Percentiles rank a stretch among this genome's conserved stretches.
Conservation (phyloP, 2,888 invertebrate species). For the Schizaphis graminum region DNA sequence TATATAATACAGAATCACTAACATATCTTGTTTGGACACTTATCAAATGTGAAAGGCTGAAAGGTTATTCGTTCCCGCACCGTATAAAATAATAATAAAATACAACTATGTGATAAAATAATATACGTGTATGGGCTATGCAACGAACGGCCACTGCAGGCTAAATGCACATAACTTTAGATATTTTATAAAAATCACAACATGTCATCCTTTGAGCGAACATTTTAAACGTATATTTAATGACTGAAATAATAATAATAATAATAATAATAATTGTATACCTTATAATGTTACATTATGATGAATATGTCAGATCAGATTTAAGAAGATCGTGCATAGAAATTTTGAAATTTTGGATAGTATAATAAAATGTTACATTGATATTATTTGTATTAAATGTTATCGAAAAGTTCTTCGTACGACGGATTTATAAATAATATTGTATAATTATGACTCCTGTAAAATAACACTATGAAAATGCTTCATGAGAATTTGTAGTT, state of each 20-base stretch:
- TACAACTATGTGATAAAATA: neutral
- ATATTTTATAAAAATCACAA: neutral
- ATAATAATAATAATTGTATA: neutral
- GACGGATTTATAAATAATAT: neutral
- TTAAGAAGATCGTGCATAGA: neutral
- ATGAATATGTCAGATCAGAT: neutral
- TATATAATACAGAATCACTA: slow-evolving; percentile 22
- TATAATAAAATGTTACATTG: neutral
- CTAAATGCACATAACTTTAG: neutral
- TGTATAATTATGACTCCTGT: no score
- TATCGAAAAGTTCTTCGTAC: neutral
- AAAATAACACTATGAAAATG: neutral
- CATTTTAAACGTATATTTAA: neutral
- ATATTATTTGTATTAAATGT: neutral
- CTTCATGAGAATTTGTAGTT: neutral
- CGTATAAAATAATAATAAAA: neutral
- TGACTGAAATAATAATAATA: neutral
- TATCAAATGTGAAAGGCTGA: slow-evolving; percentile 45
- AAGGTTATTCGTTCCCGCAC: slow-evolving; percentile 46
- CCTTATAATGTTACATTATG: neutral
- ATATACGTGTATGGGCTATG: neutral
- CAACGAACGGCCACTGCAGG: neutral
- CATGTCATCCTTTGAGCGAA: neutral
- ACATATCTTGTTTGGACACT: slow-evolving; percentile 9
- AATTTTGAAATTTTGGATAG: neutral